These are phyloP conservation scores for Lagopus leucura DNA, from an alignment of 2,113 vertebrate genomes.

Conservation along the genomic window DNA sequence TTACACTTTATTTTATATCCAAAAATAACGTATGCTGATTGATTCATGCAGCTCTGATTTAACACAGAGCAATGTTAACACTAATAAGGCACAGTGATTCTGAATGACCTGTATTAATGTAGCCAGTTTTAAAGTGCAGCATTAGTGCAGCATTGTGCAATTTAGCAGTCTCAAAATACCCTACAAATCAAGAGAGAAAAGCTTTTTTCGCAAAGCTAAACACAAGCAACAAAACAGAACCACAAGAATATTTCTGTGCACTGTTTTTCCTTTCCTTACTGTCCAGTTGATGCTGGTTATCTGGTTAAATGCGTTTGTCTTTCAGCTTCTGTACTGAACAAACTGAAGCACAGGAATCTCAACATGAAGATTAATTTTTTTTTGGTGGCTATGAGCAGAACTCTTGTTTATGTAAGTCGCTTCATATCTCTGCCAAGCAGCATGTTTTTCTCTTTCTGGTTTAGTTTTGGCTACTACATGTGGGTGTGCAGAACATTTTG, in stretches of 20 bases:
- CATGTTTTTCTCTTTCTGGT: slow-evolving; percentile 22
- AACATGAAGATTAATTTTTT: not conserved
- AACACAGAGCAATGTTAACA: not conserved
- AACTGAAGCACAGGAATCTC: not conserved
- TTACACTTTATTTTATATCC: not conserved
- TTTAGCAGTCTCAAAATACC: not conserved
- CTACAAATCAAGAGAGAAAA: not conserved
- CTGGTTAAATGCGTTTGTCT: not conserved
- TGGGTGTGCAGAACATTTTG: not conserved
- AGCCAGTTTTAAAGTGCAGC: not conserved
- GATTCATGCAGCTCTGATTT: not conserved
- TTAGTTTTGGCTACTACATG: slow-evolving; percentile 4
- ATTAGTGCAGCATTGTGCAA: not conserved
- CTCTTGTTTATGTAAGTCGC: slow-evolving; percentile 8
- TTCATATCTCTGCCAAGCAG: not conserved
- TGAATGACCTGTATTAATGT: not conserved
- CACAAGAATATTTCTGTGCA: not conserved
- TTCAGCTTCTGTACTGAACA: not conserved
- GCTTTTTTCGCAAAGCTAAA: not conserved
- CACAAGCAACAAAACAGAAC: not conserved
- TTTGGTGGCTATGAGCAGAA: not conserved
- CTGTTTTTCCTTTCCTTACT: not conserved
- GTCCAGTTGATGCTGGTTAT: not conserved
- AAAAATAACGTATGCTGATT: not conserved
- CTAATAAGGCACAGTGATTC: not conserved